Conservation (phyloP, 2,113 vertebrate genomes). For the Onychostruthus taczanowskii region DNA sequence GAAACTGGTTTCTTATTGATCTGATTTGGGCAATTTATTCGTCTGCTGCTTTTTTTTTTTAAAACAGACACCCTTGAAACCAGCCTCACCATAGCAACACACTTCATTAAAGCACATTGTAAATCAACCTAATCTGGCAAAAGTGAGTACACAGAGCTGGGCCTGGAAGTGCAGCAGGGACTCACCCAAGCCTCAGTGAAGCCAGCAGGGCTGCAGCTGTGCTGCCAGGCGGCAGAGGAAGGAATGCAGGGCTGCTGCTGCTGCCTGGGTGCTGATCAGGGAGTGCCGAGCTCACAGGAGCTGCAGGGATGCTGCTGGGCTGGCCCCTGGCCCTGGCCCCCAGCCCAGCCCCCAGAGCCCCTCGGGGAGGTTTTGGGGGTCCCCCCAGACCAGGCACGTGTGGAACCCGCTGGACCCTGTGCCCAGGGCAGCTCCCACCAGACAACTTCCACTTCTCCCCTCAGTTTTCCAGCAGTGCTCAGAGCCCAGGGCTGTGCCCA, state of each 20-base stretch:
- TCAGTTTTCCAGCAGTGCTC: rapidly evolving
- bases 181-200: rapidly evolving
- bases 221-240: rapidly evolving
- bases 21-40: not conserved
- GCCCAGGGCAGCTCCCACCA: too few species aligned
- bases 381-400: rapidly evolving
- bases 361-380: not conserved
- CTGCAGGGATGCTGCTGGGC: rapidly evolving
- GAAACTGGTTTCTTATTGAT: not conserved
- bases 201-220: not conserved
- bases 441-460: rapidly evolving
- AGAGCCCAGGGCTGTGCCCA: rapidly evolving
- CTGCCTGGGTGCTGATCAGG: rapidly evolving
- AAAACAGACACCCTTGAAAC: not conserved
- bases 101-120: not conserved
- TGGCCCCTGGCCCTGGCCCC: not conserved
- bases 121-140: not conserved
- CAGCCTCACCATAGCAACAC: constrained; percentile 53
- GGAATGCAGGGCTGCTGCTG: not conserved
- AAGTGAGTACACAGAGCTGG: not conserved
- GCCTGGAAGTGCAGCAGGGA: not conserved
- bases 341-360: not conserved
- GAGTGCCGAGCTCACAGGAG: not conserved
- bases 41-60: not conserved
- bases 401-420: rapidly evolving